Conservation (phyloP, 2,797 vertebrate genomes). For the Anabacerthia variegaticeps region DNA sequence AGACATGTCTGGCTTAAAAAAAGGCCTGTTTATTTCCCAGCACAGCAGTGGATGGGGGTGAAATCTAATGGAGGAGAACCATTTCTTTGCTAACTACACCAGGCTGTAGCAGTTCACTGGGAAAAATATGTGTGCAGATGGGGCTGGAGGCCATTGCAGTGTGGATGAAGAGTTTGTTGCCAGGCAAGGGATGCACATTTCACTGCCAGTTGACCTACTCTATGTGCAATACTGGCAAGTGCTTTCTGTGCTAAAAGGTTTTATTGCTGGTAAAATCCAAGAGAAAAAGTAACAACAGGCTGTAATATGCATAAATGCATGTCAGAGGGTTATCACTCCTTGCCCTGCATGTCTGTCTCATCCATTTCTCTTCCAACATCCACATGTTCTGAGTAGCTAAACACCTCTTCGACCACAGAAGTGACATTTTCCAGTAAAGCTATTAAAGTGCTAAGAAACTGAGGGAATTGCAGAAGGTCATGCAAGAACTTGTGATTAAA, state of each 20-base stretch:
- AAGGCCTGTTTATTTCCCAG: background rate
- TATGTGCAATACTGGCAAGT: background rate
- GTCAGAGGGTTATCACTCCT: background rate
- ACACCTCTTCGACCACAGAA: background rate
- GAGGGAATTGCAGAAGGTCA: background rate
- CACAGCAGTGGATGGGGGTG: background rate
- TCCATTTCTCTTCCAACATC: background rate
- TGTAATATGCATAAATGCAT: background rate
- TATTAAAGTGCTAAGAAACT: background rate
- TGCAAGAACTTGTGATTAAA: background rate
- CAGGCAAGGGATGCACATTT: background rate
- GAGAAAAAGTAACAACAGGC: background rate
- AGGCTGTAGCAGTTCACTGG: background rate
- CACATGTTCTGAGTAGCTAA: fast-evolving
- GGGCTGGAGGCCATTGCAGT: background rate
- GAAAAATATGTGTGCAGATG: background rate
- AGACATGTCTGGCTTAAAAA: background rate
- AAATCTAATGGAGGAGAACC: background rate
- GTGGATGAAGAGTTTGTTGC: background rate
- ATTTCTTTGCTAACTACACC: background rate
- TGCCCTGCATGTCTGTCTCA: background rate
- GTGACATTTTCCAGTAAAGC: background rate
- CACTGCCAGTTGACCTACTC: background rate
- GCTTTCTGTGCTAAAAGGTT: background rate
- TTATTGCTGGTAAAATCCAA: background rate